Evolutionary conservation across 2,888 invertebrate genomes (phyloP), one percentile per base, ranked within the genome.

Genomic region (Mantis religiosa): DNA sequence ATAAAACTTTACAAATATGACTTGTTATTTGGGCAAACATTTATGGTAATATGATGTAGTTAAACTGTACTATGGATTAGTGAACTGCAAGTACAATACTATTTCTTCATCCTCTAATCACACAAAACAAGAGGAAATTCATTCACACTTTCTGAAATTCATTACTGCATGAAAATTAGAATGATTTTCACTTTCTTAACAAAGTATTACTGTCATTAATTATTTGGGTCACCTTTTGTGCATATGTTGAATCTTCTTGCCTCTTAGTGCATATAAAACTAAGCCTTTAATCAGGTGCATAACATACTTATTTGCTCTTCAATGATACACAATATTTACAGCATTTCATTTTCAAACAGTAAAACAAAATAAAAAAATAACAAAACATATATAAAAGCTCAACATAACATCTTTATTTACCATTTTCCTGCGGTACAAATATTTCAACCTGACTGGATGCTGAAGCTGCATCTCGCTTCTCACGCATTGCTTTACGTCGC

Each of bases 401-500:
- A 81, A 28, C 34, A 28, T 28, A 25, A 28, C 15, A 7, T 34
- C 25, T 47, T 85, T 89, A 89, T 85, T 90, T 90, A 54, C 90
- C 90, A 54, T 89, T 89, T 27, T 89, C 89, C 27, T 89, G 89
- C n/a, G 89, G 89, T 47, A 90, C 89, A 87, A 89, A 90, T 82
- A 90, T 90, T 83, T 90, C 90, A 0, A 87, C 88, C 28, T 89
- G 85, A 15, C 41, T 85, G n/a, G 89, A 34, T 8, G 41, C 30
- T 30, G 82, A 41, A 20, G 87, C 71, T 71, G 89, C 86, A 14
- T 84, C 89, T 27, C 82, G 84, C 14, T 87, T 90, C 41, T 91
- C 91, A 54, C 91, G 92, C 94, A 95, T 95, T 14, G 94, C 95
- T 90, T 94, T 94, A 92, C 97, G 95, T 92, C 94, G 96, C 92